phyloP scores from a whole-genome alignment of 2,113 vertebrate genomes.

The Telmatochromis sp. region DNA sequence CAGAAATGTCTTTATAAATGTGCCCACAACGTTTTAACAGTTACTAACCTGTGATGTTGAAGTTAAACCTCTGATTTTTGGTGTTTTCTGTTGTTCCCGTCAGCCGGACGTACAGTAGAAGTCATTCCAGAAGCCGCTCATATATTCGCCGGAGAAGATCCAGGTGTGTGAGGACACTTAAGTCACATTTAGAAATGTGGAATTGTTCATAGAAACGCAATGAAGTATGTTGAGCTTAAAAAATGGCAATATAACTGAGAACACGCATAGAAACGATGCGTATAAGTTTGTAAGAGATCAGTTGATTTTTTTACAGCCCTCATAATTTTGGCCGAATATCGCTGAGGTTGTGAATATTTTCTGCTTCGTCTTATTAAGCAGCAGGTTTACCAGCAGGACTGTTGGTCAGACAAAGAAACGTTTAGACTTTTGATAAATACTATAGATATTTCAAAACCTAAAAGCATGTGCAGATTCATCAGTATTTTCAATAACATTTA shows the following conservation, averaged over 20 bases:
- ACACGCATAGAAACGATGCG: neutral
- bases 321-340: rapidly evolving
- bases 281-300: neutral
- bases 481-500: neutral
- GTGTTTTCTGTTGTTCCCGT: neutral
- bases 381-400: neutral
- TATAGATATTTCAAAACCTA: neutral
- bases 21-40: neutral
- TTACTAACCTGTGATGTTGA: neutral
- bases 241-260: neutral
- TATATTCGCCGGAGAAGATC: conserved; percentile 78
- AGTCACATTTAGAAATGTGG: neutral
- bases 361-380: neutral
- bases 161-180: conserved; percentile 69
- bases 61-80: neutral
- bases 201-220: neutral
- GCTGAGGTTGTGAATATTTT: neutral
- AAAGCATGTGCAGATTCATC: neutral
- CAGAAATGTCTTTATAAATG: neutral
- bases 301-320: neutral
- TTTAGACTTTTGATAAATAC: neutral
- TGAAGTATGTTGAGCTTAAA: neutral
- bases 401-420: rapidly evolving
- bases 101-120: conserved; percentile 84
- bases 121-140: conserved; percentile 85